A percentile compares a stretch with the other conserved stretches of the same genome.
These are phyloP conservation scores for Agapornis canus DNA, from an alignment of 2,797 vertebrate genomes.

Conservation along the genomic window DNA sequence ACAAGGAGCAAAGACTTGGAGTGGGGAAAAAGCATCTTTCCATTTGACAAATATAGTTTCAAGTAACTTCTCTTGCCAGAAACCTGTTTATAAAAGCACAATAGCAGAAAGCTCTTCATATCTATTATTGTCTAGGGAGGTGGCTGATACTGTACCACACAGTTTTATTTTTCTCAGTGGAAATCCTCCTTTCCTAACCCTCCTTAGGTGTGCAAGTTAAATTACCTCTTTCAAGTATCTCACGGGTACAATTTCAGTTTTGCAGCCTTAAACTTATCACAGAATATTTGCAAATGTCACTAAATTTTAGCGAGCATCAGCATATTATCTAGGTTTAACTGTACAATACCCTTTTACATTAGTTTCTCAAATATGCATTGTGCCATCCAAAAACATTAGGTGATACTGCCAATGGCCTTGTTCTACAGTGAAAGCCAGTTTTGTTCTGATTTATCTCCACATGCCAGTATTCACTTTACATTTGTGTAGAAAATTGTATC, in stretches of 20 bases:
- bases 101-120: neutral
- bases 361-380: neutral
- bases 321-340: neutral
- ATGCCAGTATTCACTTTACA: neutral
- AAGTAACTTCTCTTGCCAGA: neutral
- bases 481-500: neutral
- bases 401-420: neutral
- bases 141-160: neutral
- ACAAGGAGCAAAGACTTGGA: neutral
- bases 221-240: neutral
- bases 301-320: neutral
- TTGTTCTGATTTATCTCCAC: neutral
- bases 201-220: neutral
- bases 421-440: neutral
- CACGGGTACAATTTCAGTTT: neutral
- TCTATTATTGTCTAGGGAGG: neutral
- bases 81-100: neutral
- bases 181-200: neutral
- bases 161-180: neutral
- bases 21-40: neutral
- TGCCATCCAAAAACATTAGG: neutral
- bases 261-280: neutral
- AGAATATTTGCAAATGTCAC: neutral
- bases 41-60: neutral
- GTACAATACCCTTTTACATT: neutral